Conservation (phyloP, 30 jellyfish, hydroid and myxozoan species). For the Pelagia noctiluca region DNA sequence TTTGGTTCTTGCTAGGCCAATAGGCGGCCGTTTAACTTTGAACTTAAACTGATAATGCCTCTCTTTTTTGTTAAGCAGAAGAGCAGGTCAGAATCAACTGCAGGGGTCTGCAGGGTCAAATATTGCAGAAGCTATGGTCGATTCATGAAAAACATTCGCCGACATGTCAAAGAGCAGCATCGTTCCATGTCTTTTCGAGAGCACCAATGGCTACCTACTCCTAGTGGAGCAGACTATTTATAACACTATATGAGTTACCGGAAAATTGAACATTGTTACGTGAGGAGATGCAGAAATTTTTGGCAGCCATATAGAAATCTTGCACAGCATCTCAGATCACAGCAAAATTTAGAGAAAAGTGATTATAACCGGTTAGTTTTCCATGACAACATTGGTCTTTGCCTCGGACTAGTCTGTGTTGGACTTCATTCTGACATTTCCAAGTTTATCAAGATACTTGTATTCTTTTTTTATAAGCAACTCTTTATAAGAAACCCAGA, state of each 20-base stretch:
- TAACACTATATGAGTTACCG: not conserved
- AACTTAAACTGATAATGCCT: not conserved
- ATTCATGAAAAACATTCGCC: not conserved
- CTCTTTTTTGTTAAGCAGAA: constrained; percentile 2
- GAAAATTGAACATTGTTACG: not conserved
- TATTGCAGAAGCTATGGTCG: constrained; percentile 2
- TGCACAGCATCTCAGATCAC: constrained; percentile 2
- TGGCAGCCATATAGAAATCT: not conserved
- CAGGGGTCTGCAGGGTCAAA: not conserved
- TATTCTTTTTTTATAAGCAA: no score
- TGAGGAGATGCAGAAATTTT: not conserved
- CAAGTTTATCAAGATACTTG: not conserved
- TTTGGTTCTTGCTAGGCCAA: not conserved
- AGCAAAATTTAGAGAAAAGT: not conserved
- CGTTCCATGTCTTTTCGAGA: no score
- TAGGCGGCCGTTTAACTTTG: not conserved
- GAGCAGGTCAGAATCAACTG: not conserved
- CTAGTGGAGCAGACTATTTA: not conserved
- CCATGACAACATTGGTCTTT: not conserved
- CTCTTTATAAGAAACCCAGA: no score
- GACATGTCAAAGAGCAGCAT: no score
- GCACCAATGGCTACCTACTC: constrained; percentile 7
- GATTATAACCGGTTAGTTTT: not conserved
- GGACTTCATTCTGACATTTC: not conserved
- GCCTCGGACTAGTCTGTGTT: not conserved